These are phyloP conservation scores for Torymus auratus DNA, from an alignment of 2,888 invertebrate genomes.

Conservation along the genomic window DNA sequence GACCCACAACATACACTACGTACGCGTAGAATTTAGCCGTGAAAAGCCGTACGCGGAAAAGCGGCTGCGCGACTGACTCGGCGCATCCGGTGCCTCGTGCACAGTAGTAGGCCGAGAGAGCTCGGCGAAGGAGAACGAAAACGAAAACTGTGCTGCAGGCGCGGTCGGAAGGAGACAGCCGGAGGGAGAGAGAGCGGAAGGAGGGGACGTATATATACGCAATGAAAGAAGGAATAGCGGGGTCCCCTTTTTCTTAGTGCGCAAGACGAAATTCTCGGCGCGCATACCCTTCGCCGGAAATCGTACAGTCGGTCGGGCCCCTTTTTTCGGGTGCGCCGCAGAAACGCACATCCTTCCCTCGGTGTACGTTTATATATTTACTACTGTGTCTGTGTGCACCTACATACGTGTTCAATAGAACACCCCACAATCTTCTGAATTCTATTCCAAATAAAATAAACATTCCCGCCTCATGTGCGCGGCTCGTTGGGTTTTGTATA, in stretches of 20 bases:
- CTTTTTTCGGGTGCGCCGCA: not conserved
- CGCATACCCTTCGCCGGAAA: constrained; percentile 41
- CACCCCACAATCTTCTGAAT: too few relatives aligned
- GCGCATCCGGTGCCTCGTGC: not conserved
- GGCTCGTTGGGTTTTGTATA: too few relatives aligned
- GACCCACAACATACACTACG: too few relatives aligned
- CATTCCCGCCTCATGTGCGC: too few relatives aligned
- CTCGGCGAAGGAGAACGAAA: too few relatives aligned
- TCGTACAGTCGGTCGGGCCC: constrained; percentile 7
- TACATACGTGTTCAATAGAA: too few relatives aligned
- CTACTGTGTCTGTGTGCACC: too few relatives aligned
- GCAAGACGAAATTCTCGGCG: not conserved
- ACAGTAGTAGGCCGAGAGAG: not conserved
- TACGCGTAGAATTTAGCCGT: not conserved
- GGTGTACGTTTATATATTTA: not conserved
- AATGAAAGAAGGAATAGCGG: constrained; percentile 26
- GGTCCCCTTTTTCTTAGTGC: constrained; percentile 23
- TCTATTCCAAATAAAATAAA: too few relatives aligned
- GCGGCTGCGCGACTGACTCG: not conserved
- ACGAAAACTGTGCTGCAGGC: constrained; percentile 19
- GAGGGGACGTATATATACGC: constrained; percentile 10
- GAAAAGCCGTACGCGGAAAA: not conserved
- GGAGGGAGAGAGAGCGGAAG: constrained; percentile 22
- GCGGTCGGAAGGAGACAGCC: constrained; percentile 10
- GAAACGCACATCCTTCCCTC: not conserved